A percentile compares a stretch with the other conserved stretches of the same genome.
Conservation (phyloP, 2,888 invertebrate species). For the Lymantria dispar region DNA sequence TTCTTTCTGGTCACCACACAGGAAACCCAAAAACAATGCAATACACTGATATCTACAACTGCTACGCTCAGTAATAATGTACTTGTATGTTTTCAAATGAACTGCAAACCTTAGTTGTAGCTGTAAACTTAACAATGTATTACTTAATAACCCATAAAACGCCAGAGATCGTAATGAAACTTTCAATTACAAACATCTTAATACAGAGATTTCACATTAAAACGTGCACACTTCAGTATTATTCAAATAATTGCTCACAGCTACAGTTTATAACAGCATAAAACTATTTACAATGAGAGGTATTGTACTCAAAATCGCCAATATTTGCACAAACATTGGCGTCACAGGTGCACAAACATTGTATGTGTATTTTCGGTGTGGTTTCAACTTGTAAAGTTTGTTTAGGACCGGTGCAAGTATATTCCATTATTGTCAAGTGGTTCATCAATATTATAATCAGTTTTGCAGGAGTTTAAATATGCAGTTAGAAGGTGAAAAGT, state of each 20-base stretch:
- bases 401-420: neutral
- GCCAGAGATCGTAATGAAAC: neutral
- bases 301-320: conserved; percentile 32
- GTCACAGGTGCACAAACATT: conserved; percentile 52
- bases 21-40: no score
- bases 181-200: neutral
- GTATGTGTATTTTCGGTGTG: neutral
- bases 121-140: neutral
- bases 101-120: neutral
- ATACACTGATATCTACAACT: no score
- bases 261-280: conserved; percentile 15
- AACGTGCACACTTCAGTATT: neutral
- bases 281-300: conserved; percentile 21
- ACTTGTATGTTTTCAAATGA: neutral
- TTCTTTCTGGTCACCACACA: no score
- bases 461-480: no score
- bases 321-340: conserved; percentile 44
- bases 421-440: neutral
- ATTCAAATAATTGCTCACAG: conserved; percentile 16
- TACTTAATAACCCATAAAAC: neutral
- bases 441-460: neutral
- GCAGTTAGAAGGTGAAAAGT: no score
- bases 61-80: no score
- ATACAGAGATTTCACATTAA: neutral
- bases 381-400: neutral